Conservation (phyloP, 92 coral and sea anemone species). For the Pocillopora grandis region DNA sequence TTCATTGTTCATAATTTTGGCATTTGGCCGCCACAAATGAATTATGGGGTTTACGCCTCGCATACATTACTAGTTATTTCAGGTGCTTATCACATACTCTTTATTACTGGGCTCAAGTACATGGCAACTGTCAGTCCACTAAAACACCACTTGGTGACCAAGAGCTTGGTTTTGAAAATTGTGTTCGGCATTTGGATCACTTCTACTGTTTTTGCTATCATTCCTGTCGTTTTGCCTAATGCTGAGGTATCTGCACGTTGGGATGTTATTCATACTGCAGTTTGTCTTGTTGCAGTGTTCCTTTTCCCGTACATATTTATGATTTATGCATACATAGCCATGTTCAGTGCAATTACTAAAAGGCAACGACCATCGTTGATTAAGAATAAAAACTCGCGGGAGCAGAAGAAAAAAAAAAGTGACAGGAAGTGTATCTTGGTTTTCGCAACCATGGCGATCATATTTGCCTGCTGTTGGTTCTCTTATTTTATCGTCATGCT, state of each 20-base stretch:
- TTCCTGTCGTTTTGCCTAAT: conserved; percentile 47
- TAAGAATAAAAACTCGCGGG: no score
- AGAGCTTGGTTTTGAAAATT: conserved; percentile 27
- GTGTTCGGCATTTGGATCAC: conserved; percentile 50
- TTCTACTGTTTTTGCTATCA: conserved; percentile 47
- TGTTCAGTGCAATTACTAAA: no score
- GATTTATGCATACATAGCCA: no score
- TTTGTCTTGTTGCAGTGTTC: no score
- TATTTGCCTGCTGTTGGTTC: no score
- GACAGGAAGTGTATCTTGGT: no score
- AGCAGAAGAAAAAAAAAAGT: no score
- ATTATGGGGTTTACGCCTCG: conserved; percentile 5
- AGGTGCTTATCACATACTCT: conserved; percentile 63
- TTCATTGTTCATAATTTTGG: not conserved
- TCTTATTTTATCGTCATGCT: no score
- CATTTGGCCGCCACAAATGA: not conserved
- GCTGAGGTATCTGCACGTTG: not conserved
- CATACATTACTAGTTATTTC: conserved; percentile 46
- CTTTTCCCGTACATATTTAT: no score
- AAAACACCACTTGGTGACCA: conserved; percentile 51
- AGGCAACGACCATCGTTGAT: no score
- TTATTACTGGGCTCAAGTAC: conserved; percentile 63
- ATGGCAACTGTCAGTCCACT: conserved; percentile 69
- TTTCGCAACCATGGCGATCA: no score
- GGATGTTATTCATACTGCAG: not conserved